Base-by-base conservation (phyloP, 2,888 invertebrate species). In the Stegophylla sp. region DNA sequence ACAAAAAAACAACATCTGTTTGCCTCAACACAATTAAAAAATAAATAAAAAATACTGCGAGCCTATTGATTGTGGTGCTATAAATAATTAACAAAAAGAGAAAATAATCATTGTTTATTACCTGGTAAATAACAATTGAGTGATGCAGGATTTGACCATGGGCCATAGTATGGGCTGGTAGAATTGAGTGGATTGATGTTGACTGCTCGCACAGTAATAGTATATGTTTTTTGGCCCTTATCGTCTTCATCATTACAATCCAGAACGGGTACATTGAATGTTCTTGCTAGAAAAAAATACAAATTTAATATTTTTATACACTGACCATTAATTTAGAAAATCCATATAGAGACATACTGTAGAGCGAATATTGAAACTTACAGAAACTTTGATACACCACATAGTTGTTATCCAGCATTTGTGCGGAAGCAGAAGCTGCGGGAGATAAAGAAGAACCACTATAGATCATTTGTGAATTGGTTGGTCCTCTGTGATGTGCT, bases 121-220 rank as follows among this genome's bases (percentile, higher is more conserved):
- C 81, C 75, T 67, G 63, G 63, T 26, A 72, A 48, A n/a, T 76
- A 34, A 61, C 82, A 82, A 64, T 56, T 56, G 28, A 79, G 41
- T 0, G 79, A 34, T 2, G 87, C 87, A 53, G 86, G 83, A 7
- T 85, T 84, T 10, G 88, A 88, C 88, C 88, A 88, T 0, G 86
- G 86, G n/a, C 88, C 88, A 63, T 84, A 84, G 17, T 86, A 85
- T 5, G 84, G 61, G 15, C 83, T 85, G 85, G 64, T 82, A 43
- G 85, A 83, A 73, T 86, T 84, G 0, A 13, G 17, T 5, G 79
- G 69, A 51, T 79, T 79, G 51, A 86, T 81, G 75, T 88, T 88
- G 15, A 88, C 85, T 43, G 88, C 88, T 66, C 88, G 85, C 1
- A 88, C 86, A 1, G 23, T 3, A 51, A 79, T 71, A 9, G 71